A percentile compares a stretch with the other conserved stretches of the same genome.
Evolutionary conservation across 2,797 vertebrate species (phyloP).

Genomic region (Mormyrus proboscirostris): DNA sequence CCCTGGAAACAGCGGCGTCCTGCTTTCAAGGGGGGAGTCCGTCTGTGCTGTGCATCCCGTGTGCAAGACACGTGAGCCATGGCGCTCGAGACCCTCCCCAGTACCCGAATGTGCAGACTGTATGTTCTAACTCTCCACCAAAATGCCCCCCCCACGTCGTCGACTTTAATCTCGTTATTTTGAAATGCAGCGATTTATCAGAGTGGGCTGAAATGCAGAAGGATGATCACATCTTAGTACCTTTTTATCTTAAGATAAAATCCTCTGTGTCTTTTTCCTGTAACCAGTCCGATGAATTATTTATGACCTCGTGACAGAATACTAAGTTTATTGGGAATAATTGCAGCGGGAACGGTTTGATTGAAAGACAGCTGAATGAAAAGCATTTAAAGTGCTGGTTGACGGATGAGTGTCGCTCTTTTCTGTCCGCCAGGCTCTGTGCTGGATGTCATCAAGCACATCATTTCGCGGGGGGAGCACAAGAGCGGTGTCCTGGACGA

Average conservation of each 20-base stretch:
- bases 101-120: not conserved
- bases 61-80: not conserved
- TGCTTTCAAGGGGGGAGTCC: not conserved
- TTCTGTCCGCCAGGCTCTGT: conserved; percentile 71
- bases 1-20: not conserved
- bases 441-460: conserved; percentile 94
- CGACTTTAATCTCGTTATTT: not conserved
- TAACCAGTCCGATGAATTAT: not conserved
- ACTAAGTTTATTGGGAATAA: not conserved
- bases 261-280: not conserved
- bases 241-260: conserved; percentile 1
- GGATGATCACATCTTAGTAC: not conserved
- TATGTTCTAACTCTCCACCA: not conserved
- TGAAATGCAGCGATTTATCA: not conserved
- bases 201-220: not conserved
- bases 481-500: conserved; percentile 91
- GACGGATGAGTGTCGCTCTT: not conserved
- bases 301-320: not conserved
- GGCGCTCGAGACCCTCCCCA: not conserved
- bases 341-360: not conserved
- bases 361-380: not conserved
- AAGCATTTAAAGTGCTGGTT: not conserved
- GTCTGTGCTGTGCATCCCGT: not conserved
- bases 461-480: conserved; percentile 91
- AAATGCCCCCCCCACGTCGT: not conserved